Evolutionary conservation across 2,113 vertebrate species (phyloP), one percentile per base, ranked within the genome.

Genomic region (Psettodes erumei): DNA sequence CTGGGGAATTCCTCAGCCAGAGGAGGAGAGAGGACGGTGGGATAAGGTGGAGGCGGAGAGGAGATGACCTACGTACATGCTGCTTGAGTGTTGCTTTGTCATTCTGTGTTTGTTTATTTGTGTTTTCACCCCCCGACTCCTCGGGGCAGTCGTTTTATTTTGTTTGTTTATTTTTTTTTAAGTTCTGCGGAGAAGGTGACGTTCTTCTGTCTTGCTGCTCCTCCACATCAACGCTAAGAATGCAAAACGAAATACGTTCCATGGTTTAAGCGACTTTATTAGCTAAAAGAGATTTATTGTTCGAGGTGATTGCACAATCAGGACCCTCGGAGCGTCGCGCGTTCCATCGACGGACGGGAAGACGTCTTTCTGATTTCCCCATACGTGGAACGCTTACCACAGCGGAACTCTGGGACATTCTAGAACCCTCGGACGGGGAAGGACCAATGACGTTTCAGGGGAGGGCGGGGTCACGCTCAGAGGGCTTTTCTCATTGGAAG

Each of bases 21-120:
- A 73, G 19, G 27, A 40, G 43, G 43, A 69, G 40, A 35, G 28
- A 50, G 18, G 63, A 66, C 8, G 6, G 27, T 69, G 40, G 71
- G 61, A 67, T 43, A 37, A 71, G 74, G 60, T 59, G 55, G 84
- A 75, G 65, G 19, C 33, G 53, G 56, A 63, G 50, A 56, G 42
- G 71, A 77, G 74, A 30, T 72, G 67, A 87, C 71, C 69, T 79
- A 81, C 82, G 86, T 86, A 91, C 85, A 89, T 93, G 92, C 92
- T 94, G 93, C 90, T 94, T 91, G 73, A 92, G 67, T 83, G 86
- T 86, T 72, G 82, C 87, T 86, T 84, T 74, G 83, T 85, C 72
- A 67, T 81, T 82, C 71, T 78, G 77, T 85, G 53, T 85, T 70
- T 80, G 61, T 87, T 81, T 70, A 21, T 75, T 48, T 81, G 51